Base-by-base conservation (phyloP, 2,113 vertebrate species). In the Puma concolor region DNA sequence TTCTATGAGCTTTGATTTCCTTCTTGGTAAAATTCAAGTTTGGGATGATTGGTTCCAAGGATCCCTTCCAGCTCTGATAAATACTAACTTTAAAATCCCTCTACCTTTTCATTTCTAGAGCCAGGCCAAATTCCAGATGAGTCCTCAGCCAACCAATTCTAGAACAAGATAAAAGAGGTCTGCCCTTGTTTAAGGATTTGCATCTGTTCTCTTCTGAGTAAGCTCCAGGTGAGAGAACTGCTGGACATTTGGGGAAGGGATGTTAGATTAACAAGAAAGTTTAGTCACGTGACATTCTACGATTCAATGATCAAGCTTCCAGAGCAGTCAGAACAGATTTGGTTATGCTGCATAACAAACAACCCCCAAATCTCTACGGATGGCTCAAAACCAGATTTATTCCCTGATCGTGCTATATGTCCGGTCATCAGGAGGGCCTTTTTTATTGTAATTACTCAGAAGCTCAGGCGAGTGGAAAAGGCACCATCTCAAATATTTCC, bases 21-120 rank as follows among this genome's bases (percentile, higher is more conserved):
- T 95, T 36, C 25, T 82, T 91, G 33, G 10, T 52, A 95, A 95
- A 94, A 83, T 76, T 84, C 66, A 60, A 84, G 5, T 90, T 91
- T 87, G 93, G 17, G 27, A 69, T 33, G 7, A 86, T 11, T 63
- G n/a, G 38, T 63, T 86, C 29, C 21, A 69, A 91, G 50, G 21
- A 63, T 38, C 13, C 8, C 17, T 84, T 94, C 41, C 50, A 76
- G 29, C 3, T 72, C 50, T 77, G 38, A 57, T 54, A 85, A 48
- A 10, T 81, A 89, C 69, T 63, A 77, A 64, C 38, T 85, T 95
- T 63, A 44, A 88, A 94, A 80, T 60, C 38, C 89, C 64, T 83
- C 38, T 48, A 27, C 8, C 25, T 89, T 38, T 69, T 82, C 41
- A 50, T 36, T 89, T 89, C 63, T 72, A 23, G 60, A 90, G 7